Percentiles rank a stretch among this genome's conserved stretches.
phyloP scores from a whole-genome alignment of 2,888 invertebrate species.

The Polyommatus iphigenia region DNA sequence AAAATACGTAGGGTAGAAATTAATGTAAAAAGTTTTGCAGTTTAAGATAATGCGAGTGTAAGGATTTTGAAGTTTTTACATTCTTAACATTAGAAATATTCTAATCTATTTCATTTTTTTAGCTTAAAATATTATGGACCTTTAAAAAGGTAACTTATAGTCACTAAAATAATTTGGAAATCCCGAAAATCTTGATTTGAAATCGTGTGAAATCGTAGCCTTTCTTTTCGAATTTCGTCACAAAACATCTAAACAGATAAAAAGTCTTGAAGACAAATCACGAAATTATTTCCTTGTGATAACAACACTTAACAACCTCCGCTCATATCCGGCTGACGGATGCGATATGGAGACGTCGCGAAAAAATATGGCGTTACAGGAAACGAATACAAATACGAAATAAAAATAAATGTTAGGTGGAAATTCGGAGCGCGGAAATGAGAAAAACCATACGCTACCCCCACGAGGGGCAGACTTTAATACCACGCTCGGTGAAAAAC shows the following conservation, averaged over 20 bases:
- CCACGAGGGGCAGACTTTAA: slow-evolving; percentile 39
- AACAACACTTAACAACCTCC: slow-evolving; percentile 41
- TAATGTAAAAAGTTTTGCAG: slow-evolving; percentile 9
- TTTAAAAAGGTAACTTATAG: background rate
- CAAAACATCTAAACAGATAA: slow-evolving; percentile 7
- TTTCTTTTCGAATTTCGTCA: background rate
- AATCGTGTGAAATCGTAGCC: background rate
- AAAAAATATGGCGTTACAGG: slow-evolving; percentile 71
- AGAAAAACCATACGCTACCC: slow-evolving; percentile 45
- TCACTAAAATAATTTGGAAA: background rate
- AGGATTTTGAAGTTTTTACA: background rate
- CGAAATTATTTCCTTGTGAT: slow-evolving; percentile 41
- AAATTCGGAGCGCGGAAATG: slow-evolving; percentile 55
- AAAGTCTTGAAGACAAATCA: slow-evolving; percentile 38
- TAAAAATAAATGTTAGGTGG: slow-evolving; percentile 71
- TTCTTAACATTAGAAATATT: no score
- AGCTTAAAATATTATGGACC: background rate
- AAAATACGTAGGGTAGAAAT: background rate
- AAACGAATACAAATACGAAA: slow-evolving; percentile 76
- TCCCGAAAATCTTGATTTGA: background rate
- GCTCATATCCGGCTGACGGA: slow-evolving; percentile 41
- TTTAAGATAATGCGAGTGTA: background rate
- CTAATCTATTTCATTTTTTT: background rate
- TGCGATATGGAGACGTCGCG: slow-evolving; percentile 60
- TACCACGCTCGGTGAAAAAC: slow-evolving; percentile 34